Percentiles rank a stretch among this genome's conserved stretches.
Evolutionary conservation across 2,113 vertebrate species (phyloP).

Genomic region (Macheiramphus alcinus): DNA sequence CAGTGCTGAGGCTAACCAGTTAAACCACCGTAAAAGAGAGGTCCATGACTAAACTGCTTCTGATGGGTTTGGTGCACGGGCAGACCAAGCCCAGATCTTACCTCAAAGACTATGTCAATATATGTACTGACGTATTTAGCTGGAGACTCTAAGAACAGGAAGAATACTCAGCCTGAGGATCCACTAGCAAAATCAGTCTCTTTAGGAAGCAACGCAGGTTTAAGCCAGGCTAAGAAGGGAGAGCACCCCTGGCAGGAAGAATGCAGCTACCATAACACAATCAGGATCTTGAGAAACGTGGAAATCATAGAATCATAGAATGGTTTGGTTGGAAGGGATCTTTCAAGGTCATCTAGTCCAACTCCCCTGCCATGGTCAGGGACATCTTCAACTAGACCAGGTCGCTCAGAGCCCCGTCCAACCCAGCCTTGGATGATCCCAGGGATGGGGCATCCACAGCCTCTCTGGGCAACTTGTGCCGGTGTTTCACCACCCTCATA

Average conservation of each 20-base stretch:
- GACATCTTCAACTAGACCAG: background rate
- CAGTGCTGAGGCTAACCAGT: background rate
- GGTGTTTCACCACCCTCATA: accelerated
- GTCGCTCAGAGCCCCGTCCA: background rate
- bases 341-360: background rate
- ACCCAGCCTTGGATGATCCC: background rate
- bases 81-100: background rate
- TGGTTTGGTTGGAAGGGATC: background rate
- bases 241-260: background rate
- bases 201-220: background rate
- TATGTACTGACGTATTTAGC: background rate
- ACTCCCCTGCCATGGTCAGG: background rate
- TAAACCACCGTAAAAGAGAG: background rate
- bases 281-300: background rate
- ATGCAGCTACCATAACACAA: background rate
- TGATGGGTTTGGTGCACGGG: background rate
- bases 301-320: background rate
- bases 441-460: background rate
- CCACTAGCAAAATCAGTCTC: background rate
- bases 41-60: background rate
- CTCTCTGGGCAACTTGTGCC: background rate
- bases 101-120: background rate
- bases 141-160: background rate
- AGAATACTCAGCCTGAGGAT: background rate
- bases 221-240: background rate